Conservation (phyloP, 2,113 vertebrate genomes). For the Sturnira hondurensis region DNA sequence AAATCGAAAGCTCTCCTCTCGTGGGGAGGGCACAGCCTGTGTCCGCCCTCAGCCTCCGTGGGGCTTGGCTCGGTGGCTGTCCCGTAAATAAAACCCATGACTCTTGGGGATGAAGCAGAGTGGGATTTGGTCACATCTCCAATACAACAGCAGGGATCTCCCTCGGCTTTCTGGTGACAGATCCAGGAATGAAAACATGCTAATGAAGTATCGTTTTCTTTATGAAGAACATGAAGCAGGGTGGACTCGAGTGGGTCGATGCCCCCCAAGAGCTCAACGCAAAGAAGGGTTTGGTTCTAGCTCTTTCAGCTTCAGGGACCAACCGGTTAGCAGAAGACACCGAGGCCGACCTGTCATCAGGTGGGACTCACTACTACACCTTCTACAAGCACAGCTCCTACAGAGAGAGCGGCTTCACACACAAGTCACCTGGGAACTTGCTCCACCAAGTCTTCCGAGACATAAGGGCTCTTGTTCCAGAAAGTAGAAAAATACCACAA, state of each 20-base stretch:
- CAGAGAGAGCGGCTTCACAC: no score
- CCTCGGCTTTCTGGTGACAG: not conserved
- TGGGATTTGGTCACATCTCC: not conserved
- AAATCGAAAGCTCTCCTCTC: not conserved
- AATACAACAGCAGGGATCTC: not conserved
- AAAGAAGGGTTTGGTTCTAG: not conserved
- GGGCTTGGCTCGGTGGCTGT: not conserved
- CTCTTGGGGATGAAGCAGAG: no score
- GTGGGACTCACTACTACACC: not conserved
- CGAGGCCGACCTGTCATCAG: not conserved
- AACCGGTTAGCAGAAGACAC: not conserved
- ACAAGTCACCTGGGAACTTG: not conserved
- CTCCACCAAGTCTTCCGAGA: not conserved
- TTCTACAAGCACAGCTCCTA: not conserved
- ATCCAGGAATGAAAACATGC: not conserved
- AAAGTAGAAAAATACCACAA: not conserved
- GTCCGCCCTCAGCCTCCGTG: fast-evolving
- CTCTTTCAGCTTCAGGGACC: not conserved
- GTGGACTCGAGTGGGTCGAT: not conserved
- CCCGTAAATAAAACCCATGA: fast-evolving
- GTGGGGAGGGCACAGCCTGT: not conserved
- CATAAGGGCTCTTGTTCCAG: not conserved
- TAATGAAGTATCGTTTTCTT: not conserved
- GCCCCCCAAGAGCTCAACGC: not conserved
- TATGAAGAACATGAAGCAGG: not conserved